These are phyloP conservation scores for Nebria salina DNA, from an alignment of 2,888 invertebrate species.

Conservation along the genomic window DNA sequence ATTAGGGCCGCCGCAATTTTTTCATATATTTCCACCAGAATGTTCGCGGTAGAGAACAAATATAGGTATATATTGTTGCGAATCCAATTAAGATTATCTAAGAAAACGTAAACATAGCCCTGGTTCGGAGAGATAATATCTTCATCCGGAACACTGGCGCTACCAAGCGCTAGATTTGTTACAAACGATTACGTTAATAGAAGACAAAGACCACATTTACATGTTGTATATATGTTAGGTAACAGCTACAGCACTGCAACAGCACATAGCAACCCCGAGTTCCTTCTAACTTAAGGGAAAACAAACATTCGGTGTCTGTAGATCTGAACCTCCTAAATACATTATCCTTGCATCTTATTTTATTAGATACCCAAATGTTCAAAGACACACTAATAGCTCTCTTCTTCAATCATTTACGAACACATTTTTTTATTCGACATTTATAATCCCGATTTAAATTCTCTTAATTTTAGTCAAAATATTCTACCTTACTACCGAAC, in stretches of 20 bases:
- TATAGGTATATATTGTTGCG: conserved; percentile 31
- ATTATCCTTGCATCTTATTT: not conserved
- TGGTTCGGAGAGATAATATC: conserved; percentile 27
- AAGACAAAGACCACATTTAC: conserved; percentile 44
- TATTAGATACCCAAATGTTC: not conserved
- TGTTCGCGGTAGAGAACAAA: not conserved
- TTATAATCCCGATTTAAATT: no score
- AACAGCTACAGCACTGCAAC: not conserved
- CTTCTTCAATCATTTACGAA: not conserved
- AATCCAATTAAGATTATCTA: conserved; percentile 45
- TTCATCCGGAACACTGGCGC: conserved; percentile 24
- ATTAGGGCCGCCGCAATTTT: not conserved
- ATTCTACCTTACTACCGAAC: no score
- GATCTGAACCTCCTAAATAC: not conserved
- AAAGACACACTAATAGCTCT: not conserved
- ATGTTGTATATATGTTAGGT: conserved; percentile 10
- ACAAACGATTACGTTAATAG: conserved; percentile 43
- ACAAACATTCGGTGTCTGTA: not conserved
- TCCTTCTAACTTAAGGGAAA: not conserved
- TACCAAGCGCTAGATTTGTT: conserved; percentile 32
- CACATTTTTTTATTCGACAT: not conserved
- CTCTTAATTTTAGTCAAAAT: no score
- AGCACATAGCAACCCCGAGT: not conserved
- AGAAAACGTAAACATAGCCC: conserved; percentile 38
- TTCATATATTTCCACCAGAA: not conserved